A percentile compares a stretch with the other conserved stretches of the same genome.
Conservation (phyloP, 2,113 vertebrate genomes). For the Corythoichthys intestinalis region DNA sequence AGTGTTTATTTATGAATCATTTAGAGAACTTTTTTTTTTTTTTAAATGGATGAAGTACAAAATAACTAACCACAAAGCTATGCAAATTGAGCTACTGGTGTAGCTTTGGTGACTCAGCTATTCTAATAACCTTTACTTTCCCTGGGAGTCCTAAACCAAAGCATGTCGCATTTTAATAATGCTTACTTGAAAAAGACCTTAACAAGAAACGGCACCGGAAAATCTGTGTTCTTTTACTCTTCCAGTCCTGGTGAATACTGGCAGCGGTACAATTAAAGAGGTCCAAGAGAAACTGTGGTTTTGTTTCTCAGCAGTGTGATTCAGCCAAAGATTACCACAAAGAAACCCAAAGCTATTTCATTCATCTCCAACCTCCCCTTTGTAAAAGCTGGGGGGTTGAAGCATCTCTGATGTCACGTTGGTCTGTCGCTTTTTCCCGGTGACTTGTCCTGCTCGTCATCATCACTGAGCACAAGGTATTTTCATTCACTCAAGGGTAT, state of each 20-base stretch:
- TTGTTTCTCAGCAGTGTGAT: slow-evolving; percentile 63
- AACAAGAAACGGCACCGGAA: not conserved
- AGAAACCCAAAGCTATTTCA: slow-evolving; percentile 52
- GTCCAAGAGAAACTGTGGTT: slow-evolving; percentile 33
- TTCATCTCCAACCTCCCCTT: slow-evolving; percentile 44
- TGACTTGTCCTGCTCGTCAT: slow-evolving; percentile 46
- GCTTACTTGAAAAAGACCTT: not conserved
- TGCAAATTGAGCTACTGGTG: not conserved
- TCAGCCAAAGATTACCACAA: slow-evolving; percentile 60
- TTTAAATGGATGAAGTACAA: no score
- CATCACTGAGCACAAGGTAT: slow-evolving; percentile 27
- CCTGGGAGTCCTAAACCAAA: not conserved
- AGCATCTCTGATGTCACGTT: slow-evolving; percentile 12
- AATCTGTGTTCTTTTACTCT: not conserved
- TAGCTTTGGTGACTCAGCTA: not conserved
- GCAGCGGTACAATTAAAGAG: not conserved
- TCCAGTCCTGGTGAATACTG: not conserved
- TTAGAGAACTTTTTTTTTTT: no score
- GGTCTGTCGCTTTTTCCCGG: slow-evolving; percentile 17
- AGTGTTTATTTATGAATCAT: no score
- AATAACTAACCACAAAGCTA: not conserved
- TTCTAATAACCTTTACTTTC: not conserved
- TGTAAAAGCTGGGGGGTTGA: slow-evolving; percentile 17
- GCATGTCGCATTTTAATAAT: not conserved
- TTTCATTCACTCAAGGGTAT: slow-evolving; percentile 24